Percentiles rank a stretch among this genome's conserved stretches.
Evolutionary conservation across 2,888 invertebrate genomes (phyloP).

Genomic region (Galeruca laticollis): DNA sequence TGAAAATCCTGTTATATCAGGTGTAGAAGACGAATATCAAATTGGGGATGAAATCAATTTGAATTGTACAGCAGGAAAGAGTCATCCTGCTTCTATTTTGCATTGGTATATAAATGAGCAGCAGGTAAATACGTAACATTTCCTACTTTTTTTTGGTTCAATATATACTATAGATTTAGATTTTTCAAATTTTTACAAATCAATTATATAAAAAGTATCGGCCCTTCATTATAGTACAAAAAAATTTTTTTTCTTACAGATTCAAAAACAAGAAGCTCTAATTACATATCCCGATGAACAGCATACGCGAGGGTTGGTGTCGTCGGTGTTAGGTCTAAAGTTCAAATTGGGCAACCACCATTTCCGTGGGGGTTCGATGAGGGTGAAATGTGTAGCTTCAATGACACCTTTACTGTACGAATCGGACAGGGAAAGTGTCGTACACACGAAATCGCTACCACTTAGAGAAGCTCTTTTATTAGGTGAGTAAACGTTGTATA

Average conservation of each 20-base stretch:
- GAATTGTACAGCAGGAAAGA: constrained; percentile 83
- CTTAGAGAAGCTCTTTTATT: constrained; percentile 74
- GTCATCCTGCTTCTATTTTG: constrained; percentile 80
- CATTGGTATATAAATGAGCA: constrained; percentile 85
- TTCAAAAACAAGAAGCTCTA: constrained; percentile 68
- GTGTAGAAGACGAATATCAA: constrained; percentile 79
- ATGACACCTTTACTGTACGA: constrained; percentile 73
- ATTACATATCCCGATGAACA: constrained; percentile 70
- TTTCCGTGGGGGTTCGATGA: constrained; percentile 73
- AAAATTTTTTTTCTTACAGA: constrained; percentile 62
- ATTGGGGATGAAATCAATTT: constrained; percentile 79
- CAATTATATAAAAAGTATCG: no score
- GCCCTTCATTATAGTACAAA: no score
- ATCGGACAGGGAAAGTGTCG: constrained; percentile 71
- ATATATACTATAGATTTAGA: no score
- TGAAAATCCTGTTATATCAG: constrained; percentile 81
- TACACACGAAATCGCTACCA: constrained; percentile 69
- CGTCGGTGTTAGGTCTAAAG: constrained; percentile 71
- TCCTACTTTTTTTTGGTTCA: background rate
- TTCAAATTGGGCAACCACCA: constrained; percentile 70
- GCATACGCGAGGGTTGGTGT: constrained; percentile 72
- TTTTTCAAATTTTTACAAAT: no score
- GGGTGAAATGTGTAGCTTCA: constrained; percentile 73
- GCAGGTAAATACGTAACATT: constrained; percentile 68
- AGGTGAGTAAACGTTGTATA: constrained; percentile 66